Conservation (phyloP, 2,797 vertebrate species). For the Sandelia bainsii region DNA sequence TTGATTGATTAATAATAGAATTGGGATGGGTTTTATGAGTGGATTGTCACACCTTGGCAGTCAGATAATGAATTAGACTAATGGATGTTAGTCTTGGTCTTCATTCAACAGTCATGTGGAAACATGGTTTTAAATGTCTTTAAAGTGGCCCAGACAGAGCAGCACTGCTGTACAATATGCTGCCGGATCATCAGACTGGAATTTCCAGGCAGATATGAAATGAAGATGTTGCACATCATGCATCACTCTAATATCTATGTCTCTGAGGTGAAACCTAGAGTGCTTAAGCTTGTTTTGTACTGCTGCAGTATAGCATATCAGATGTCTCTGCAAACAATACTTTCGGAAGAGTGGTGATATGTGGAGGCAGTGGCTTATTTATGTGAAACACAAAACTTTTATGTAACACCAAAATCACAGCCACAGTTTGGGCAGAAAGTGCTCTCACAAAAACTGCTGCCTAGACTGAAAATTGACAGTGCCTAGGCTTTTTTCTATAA, state of each 20-base stretch:
- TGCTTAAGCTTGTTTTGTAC: background rate
- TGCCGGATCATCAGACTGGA: constrained; percentile 14
- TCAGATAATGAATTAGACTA: constrained; percentile 53
- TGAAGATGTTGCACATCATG: constrained; percentile 10
- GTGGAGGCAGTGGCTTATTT: constrained; percentile 12
- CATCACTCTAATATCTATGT: background rate
- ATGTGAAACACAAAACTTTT: constrained; percentile 16
- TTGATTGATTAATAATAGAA: constrained; percentile 61
- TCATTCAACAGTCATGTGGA: constrained; percentile 6
- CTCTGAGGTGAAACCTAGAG: background rate
- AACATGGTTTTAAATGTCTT: constrained; percentile 47
- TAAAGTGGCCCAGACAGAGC: constrained; percentile 49
- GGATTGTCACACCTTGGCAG: constrained; percentile 51
- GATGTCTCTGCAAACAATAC: background rate
- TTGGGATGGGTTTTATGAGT: constrained; percentile 38
- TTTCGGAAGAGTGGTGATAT: background rate
- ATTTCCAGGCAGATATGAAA: constrained; percentile 8
- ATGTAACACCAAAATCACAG: constrained; percentile 21
- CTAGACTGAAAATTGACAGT: background rate
- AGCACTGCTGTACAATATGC: background rate
- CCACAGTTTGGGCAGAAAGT: constrained; percentile 10
- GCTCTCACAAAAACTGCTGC: background rate
- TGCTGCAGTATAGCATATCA: background rate
- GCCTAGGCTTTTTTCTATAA: background rate
- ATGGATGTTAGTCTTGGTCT: constrained; percentile 21